phyloP scores from a whole-genome alignment of 2,797 vertebrate species.

The Carduelis carduelis region DNA sequence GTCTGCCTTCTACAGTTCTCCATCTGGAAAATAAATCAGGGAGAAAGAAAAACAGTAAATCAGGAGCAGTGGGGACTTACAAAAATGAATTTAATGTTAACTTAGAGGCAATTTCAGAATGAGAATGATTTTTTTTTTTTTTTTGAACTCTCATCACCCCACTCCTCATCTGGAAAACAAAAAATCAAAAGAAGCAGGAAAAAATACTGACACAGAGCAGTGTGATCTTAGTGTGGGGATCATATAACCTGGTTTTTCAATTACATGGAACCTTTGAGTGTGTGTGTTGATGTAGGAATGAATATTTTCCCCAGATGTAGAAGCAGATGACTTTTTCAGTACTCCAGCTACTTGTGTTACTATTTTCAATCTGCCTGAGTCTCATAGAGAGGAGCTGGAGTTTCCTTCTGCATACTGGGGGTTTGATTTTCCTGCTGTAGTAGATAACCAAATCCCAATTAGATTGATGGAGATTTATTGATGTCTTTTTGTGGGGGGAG shows the following conservation, averaged over 20 bases:
- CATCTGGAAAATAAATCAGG: conserved; percentile 71
- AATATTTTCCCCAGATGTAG: neutral
- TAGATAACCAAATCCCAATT: neutral
- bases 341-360: neutral
- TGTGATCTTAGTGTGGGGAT: neutral
- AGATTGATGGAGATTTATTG: neutral
- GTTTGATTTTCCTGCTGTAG: neutral
- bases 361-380: neutral
- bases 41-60: conserved; percentile 55
- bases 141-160: neutral
- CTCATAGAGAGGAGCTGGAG: neutral
- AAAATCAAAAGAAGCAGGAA: neutral
- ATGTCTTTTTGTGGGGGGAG: neutral
- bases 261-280: neutral
- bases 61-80: conserved; percentile 11
- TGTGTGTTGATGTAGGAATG: neutral
- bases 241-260: conserved; percentile 42
- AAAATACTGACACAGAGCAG: conserved; percentile 15
- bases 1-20: conserved; percentile 38
- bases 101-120: conserved; percentile 30
- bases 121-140: neutral
- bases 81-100: conserved; percentile 52
- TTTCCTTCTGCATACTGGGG: neutral
- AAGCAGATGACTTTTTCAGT: neutral
- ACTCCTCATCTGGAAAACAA: conserved; percentile 31